Percentiles rank a stretch among this genome's conserved stretches.
phyloP scores from a whole-genome alignment of 2,888 invertebrate genomes.

The Acanthoscelides obtectus region DNA sequence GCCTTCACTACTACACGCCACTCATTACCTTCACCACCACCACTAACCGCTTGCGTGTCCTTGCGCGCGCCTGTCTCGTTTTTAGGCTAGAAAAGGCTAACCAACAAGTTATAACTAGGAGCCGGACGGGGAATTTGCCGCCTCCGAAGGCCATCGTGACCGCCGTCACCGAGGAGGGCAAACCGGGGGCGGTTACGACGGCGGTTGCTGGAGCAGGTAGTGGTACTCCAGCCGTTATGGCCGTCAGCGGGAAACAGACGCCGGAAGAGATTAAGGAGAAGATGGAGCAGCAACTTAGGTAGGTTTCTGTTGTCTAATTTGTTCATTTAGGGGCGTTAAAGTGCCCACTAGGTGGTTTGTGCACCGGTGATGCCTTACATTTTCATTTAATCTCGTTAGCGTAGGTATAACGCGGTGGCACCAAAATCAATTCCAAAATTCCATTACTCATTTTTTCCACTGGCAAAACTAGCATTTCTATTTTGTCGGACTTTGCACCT shows the following conservation, averaged over 20 bases:
- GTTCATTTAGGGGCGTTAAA: too few species aligned
- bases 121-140: constrained; percentile 69
- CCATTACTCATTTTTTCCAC: too few species aligned
- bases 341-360: too few species aligned
- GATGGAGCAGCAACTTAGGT: constrained; percentile 82
- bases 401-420: too few species aligned
- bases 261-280: constrained; percentile 81
- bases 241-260: constrained; percentile 56
- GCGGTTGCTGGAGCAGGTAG: background rate
- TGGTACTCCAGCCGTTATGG: background rate
- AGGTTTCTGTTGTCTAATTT: too few species aligned
- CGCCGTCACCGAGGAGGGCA: constrained; percentile 18
- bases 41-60: constrained; percentile 18
- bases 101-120: constrained; percentile 73
- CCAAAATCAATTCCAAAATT: too few species aligned
- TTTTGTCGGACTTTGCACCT: too few species aligned
- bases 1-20: background rate
- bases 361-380: too few species aligned
- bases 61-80: constrained; percentile 35
- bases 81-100: constrained; percentile 65
- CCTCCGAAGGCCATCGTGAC: constrained; percentile 47
- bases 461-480: too few species aligned
- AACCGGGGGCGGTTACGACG: constrained; percentile 40
- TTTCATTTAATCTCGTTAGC: too few species aligned
- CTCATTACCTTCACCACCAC: constrained; percentile 10